Evolutionary conservation across 2,113 vertebrate genomes (phyloP).

Genomic region (Camelus bactrianus): DNA sequence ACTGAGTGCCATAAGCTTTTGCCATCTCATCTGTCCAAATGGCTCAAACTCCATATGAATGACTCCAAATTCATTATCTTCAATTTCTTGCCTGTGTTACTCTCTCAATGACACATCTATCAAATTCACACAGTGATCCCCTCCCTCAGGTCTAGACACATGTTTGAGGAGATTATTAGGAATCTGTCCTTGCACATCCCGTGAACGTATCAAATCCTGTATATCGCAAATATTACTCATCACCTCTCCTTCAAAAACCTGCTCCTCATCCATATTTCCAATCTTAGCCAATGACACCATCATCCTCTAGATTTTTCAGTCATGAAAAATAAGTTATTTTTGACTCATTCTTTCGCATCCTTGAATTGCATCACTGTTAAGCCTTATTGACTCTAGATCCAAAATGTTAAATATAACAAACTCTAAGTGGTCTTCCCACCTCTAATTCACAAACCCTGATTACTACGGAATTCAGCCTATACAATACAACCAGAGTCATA

Average conservation of each 20-base stretch:
- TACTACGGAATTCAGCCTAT: background rate
- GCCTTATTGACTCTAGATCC: background rate
- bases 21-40: background rate
- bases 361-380: background rate
- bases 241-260: background rate
- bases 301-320: background rate
- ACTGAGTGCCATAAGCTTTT: background rate
- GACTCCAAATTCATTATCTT: background rate
- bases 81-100: background rate
- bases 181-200: background rate
- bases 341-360: background rate
- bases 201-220: background rate
- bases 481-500: background rate
- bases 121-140: background rate
- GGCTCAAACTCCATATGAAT: background rate
- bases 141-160: background rate
- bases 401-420: background rate
- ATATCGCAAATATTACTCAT: background rate
- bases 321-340: background rate
- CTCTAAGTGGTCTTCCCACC: background rate
- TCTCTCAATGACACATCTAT: background rate
- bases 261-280: background rate
- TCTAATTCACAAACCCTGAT: background rate
- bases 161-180: background rate
- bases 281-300: background rate